Base-by-base conservation (phyloP, 2,797 vertebrate species). In the Cynopterus sphinx region DNA sequence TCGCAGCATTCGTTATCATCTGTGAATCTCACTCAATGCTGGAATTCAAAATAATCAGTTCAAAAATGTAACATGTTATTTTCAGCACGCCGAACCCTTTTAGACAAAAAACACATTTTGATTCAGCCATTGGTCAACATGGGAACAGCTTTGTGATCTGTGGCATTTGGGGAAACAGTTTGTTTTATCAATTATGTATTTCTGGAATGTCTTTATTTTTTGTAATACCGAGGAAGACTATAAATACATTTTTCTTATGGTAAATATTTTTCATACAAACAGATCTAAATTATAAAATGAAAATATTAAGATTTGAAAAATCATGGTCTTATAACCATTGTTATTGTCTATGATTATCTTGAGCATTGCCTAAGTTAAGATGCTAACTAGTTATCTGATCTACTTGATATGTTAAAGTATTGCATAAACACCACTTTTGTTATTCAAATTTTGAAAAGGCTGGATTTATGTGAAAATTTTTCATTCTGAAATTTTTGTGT, bases 351-450 rank as follows among this genome's bases (percentile, higher is more conserved):
- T 59, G 93, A 85, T 93, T 90, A 82, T 84, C 92, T 70, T 94
- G 91, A n/a, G 36, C 63, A 85, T 96, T 94, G 55, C 6, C 91
- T 63, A 91, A 83, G 0, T 92, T 96, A 93, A 97, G 97, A 9
- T 79, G 78, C 41, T 89, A 81, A 15, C 96, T 61, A 94, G 79
- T 86, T 61, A 85, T 94, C 73, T 93, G 87, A 94, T 96, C 74
- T 93, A 96, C 97, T 97, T 97, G 82, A 93, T 97, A 63, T 86
- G 94, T 97, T 96, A 92, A 97, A 75, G 67, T 77, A 41, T 94
- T 92, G 33, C 88, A 96, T 91, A 97, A 98, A 95, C 36, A 84
- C 9, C 43, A 84, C 31, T 97, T 98, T 96, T 94, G 49, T 94
- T 95, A 97, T 49, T 93, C 31, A 92, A 94, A 92, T 93, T 77